Evolutionary conservation across 1,140 invertebrate species (phyloP).

Genomic region (Ceratosolen fusciceps): DNA sequence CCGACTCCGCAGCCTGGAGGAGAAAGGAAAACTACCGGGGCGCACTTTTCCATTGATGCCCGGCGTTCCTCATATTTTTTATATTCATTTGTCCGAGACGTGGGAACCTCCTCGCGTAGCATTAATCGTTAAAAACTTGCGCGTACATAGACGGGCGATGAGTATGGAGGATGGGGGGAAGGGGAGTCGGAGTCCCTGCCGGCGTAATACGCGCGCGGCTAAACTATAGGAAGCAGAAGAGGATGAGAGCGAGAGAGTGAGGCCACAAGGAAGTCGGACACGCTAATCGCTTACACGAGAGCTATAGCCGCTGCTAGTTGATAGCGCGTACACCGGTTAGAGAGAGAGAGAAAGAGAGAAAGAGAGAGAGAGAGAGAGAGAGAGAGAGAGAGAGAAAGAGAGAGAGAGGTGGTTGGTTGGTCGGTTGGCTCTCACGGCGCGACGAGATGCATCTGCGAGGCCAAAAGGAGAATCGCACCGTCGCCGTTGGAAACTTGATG

Average conservation of each 20-base stretch:
- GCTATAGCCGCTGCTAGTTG: not conserved
- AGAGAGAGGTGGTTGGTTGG: not conserved
- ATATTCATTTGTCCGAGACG: not conserved
- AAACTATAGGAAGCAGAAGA: slow-evolving; percentile 24
- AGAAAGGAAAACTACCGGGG: not conserved
- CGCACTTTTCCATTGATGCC: not conserved
- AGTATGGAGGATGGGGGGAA: not conserved
- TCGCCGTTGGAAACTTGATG: slow-evolving; percentile 34
- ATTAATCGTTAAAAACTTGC: slow-evolving; percentile 1
- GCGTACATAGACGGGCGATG: not conserved
- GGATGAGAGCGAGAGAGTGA: not conserved
- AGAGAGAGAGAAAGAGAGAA: slow-evolving; percentile 12
- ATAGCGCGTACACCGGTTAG: not conserved
- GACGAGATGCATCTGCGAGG: slow-evolving; percentile 13
- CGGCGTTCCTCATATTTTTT: not conserved
- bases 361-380: slow-evolving; percentile 1
- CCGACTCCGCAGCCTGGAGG: not conserved
- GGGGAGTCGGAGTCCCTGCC: not conserved
- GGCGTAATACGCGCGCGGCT: slow-evolving; percentile 43
- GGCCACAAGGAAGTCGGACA: slow-evolving; percentile 42
- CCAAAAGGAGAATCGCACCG: slow-evolving; percentile 16
- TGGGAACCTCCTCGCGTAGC: slow-evolving; percentile 11
- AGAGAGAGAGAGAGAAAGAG: not conserved
- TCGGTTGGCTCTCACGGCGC: slow-evolving; percentile 22
- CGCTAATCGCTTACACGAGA: slow-evolving; percentile 45